Evolutionary conservation across 2,888 invertebrate species (phyloP).

Genomic region (Chloroclysta siterata): DNA sequence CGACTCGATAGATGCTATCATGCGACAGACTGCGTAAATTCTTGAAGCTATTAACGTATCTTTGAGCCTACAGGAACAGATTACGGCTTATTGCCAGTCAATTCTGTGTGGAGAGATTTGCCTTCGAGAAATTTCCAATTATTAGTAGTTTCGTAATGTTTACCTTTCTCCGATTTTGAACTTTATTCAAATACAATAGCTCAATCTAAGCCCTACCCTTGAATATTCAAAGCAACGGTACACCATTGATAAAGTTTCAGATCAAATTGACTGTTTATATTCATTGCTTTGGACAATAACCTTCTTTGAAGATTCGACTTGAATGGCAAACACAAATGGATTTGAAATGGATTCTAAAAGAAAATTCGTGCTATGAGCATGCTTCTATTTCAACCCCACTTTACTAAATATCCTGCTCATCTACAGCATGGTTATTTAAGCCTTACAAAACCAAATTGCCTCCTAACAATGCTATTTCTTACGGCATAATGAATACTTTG

Average conservation of each 20-base stretch:
- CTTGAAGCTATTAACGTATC: constrained; percentile 42
- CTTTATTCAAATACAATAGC: background rate
- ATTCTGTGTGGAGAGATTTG: constrained; percentile 27
- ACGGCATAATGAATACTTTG: constrained; percentile 30
- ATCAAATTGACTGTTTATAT: background rate
- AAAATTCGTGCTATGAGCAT: background rate
- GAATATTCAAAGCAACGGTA: background rate
- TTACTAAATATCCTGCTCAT: constrained; percentile 5
- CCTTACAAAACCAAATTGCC: constrained; percentile 23
- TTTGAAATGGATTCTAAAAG: background rate
- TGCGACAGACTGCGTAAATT: constrained; percentile 58
- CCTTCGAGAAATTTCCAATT: constrained; percentile 6
- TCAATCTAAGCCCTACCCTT: background rate
- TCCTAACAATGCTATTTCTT: constrained; percentile 24
- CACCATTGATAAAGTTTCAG: background rate
- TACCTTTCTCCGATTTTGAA: background rate
- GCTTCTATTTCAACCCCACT: constrained; percentile 2
- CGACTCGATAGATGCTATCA: constrained; percentile 53
- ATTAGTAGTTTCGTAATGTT: constrained; percentile 5
- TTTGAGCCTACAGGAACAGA: constrained; percentile 32
- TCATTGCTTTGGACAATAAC: background rate
- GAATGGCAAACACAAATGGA: background rate
- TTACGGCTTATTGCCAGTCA: constrained; percentile 28
- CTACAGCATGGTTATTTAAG: constrained; percentile 20
- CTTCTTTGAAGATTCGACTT: background rate